Evolutionary conservation across 2,888 invertebrate species (phyloP), one percentile per base, ranked within the genome.

Genomic region (Drosophila gaucha): DNA sequence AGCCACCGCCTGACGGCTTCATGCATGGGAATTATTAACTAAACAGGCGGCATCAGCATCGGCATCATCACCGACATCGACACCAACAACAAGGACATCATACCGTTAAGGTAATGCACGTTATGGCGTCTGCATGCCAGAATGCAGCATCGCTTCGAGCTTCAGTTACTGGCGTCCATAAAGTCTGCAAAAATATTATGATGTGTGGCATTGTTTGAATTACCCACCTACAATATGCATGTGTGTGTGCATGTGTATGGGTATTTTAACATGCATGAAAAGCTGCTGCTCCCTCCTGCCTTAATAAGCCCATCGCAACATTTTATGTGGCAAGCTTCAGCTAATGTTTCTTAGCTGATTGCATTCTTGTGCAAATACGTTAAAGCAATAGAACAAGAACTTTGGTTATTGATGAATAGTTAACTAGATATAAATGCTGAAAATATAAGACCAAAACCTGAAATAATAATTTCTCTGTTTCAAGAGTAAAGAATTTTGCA

Each of bases 1-100:
- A 57, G 67, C 43, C 14, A 51, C 20, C 8, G 31, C 9, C 14
- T 46, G 46, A 31, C 46, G 75, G 57, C 76, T 68, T 65, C 54
- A 72, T 80, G 76, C 87, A 78, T 75, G 77, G 85, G 76, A 88
- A 89, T 89, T 88, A 88, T 88, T 88, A 80, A 88, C 83, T 82
- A 74, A 85, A 82, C 74, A 76, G 75, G 52, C 59, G 38, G 49
- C 63, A 65, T 8, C 35, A 36, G 31, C 54, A 55, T 9, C 28
- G n/a, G 20, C 36, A 30, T 6, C 22, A 26, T 4, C 31, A 39
- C 16, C 31, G 16, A 3, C 28, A 56, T 18, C 26, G 30, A 18
- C 38, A 20, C 8, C 58, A 41, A 20, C 47, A 51, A 35, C 58
- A 50, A 57, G 70, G 63, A 68, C 64, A 57, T 20, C 31, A 16